phyloP scores from a whole-genome alignment of 1,140 invertebrate genomes.

The Neotoxoptera formosana region DNA sequence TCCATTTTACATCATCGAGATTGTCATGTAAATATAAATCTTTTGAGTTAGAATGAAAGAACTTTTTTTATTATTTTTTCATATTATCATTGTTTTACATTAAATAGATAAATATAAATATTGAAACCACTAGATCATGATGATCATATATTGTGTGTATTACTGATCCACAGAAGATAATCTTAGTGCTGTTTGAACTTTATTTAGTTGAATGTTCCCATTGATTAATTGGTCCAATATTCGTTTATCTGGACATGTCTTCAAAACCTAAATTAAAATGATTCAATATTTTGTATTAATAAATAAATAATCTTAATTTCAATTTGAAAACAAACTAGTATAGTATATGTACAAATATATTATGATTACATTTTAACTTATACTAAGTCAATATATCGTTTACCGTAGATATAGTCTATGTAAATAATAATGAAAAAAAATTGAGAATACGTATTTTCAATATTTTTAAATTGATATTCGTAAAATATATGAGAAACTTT shows the following conservation, averaged over 20 bases:
- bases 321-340: not conserved
- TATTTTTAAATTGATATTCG: too few relatives aligned
- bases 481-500: too few relatives aligned
- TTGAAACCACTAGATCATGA: too few relatives aligned
- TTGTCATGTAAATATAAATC: too few relatives aligned
- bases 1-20: too few relatives aligned
- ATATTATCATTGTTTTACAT: too few relatives aligned
- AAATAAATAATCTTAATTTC: not conserved
- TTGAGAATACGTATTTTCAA: too few relatives aligned
- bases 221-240: not conserved
- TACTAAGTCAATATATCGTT: not conserved
- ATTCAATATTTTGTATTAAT: not conserved
- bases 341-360: not conserved
- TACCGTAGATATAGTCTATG: not conserved
- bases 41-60: too few relatives aligned
- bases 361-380: not conserved
- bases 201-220: not conserved
- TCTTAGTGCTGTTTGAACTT: slow-evolving; percentile 65
- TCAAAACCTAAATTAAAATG: not conserved
- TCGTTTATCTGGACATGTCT: not conserved
- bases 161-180: not conserved
- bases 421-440: too few relatives aligned
- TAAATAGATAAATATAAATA: too few relatives aligned
- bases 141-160: too few relatives aligned
- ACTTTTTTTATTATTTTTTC: too few relatives aligned